phyloP scores from a whole-genome alignment of 2,113 vertebrate species.

The Spermophilus dauricus region DNA sequence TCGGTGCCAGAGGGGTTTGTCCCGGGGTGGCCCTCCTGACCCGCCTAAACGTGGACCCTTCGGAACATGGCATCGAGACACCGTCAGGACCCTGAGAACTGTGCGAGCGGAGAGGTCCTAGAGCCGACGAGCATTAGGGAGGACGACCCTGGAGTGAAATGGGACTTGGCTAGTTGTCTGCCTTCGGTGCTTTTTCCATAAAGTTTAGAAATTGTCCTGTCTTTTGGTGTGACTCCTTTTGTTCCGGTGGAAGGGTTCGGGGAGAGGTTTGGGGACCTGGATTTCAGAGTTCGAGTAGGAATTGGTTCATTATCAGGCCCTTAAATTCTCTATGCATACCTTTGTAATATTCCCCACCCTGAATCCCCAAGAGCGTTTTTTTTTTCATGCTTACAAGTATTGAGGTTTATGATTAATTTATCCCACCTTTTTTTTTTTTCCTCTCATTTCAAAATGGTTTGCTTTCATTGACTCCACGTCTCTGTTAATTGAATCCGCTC shows the following conservation, averaged over 20 bases:
- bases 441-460: neutral
- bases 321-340: neutral
- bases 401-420: neutral
- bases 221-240: constrained; percentile 54
- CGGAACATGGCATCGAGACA: neutral
- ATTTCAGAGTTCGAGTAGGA: neutral
- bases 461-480: neutral
- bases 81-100: neutral
- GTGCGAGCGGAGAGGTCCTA: neutral
- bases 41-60: neutral
- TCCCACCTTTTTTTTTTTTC: neutral
- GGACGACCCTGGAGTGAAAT: neutral
- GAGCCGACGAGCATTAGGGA: neutral
- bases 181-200: constrained; percentile 58
- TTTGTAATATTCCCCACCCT: neutral
- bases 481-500: neutral
- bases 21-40: neutral
- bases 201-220: constrained; percentile 53
- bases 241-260: neutral
- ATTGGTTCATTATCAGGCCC: too few relatives aligned
- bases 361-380: neutral
- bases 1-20: neutral
- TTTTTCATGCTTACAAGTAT: neutral
- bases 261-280: neutral
- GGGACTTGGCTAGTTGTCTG: neutral